A percentile compares a stretch with the other conserved stretches of the same genome.
phyloP scores from a whole-genome alignment of 2,113 vertebrate genomes.

The Penelope pileata region DNA sequence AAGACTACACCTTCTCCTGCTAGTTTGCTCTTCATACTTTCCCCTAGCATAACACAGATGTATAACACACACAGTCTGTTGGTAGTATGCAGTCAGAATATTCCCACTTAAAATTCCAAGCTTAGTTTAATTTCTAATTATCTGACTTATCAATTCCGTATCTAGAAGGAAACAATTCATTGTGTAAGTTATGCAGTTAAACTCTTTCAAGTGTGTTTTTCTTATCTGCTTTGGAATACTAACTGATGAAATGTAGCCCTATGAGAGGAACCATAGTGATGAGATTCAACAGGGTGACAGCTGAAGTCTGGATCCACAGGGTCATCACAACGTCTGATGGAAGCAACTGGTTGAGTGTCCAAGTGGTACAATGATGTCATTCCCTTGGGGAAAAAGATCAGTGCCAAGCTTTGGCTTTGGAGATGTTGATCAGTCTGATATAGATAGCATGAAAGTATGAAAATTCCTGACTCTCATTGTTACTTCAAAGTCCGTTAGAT shows the following conservation, averaged over 20 bases:
- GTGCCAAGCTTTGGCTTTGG: neutral
- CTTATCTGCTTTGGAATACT: neutral
- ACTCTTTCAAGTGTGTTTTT: neutral
- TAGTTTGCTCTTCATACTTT: neutral
- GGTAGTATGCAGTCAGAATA: neutral
- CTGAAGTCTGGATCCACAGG: neutral
- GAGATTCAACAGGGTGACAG: neutral
- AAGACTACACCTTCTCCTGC: neutral
- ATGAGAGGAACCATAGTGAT: fast-evolving
- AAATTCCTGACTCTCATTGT: neutral
- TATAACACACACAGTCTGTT: neutral
- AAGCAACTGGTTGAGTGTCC: neutral
- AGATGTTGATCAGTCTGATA: neutral
- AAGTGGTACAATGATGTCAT: neutral
- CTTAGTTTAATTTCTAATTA: neutral
- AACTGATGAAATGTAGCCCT: neutral
- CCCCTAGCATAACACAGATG: neutral
- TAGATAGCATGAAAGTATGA: neutral
- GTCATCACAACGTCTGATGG: neutral
- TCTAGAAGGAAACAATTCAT: neutral
- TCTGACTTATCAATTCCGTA: neutral
- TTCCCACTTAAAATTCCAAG: neutral
- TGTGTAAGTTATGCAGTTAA: neutral
- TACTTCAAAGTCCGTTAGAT: neutral
- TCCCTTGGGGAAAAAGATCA: neutral